Base-by-base conservation (phyloP, 2,888 invertebrate species). In the Eueremaeus valkanovi region DNA sequence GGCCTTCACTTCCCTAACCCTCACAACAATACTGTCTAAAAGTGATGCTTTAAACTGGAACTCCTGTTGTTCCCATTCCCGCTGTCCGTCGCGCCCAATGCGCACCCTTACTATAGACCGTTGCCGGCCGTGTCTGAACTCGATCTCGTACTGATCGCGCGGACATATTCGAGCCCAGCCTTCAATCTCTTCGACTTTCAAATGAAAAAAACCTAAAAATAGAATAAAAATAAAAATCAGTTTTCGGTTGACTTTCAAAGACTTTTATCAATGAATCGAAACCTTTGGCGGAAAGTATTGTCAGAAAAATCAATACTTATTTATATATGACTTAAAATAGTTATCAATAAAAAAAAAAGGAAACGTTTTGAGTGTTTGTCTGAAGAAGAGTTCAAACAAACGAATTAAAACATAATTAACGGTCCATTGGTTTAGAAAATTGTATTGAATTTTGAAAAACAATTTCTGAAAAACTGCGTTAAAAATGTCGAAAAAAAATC, bases 91-190 rank as follows among this genome's bases (percentile, higher is more conserved):
- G 11, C 45, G 16, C 16, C 72, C 75, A 21, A 75, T 75, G 0
- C 72, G 29, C 9, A 75, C 75, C 16, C 75, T 40, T 21, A 72
- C 27, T 1, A 72, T 55, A 29, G n/a, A 58, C 31, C 75, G 2
- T 31, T 75, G 75, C 9, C 72, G 1, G 27, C 75, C 75, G 58
- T 75, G 72, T n/a, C 72, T 49, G 31, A 75, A 75, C 42, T 75
- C 75, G 13, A 75, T 42, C 29, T 75, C 75, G 58, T 75, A 75
- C 29, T 72, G 49, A 61, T 75, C 75, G 18, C 75, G 29, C 21
- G 75, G 75, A 63, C 75, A 75, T 8, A 75, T 75, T 27, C 75
- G 72, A 13, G 75, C 75, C 45, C 61, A 75, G 51, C 75, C 75
- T 21, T 75, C 75, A 5, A 75, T 51, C 13, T 70, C 72, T 45